Base-by-base conservation (phyloP, 1,140 invertebrate species). In the Acyrthosiphon pisum region DNA sequence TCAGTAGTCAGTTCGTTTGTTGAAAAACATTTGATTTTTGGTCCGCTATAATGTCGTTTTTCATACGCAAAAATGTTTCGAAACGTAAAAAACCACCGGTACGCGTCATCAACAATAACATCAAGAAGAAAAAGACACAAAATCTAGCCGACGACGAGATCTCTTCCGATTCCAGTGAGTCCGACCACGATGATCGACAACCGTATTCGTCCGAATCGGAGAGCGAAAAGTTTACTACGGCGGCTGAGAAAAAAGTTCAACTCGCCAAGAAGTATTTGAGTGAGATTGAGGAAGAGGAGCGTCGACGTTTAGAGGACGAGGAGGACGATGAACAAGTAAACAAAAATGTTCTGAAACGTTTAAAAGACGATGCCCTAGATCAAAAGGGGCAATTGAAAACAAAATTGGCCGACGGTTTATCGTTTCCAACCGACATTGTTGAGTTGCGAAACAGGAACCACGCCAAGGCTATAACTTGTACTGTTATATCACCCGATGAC, bases 261-360 rank as follows among this genome's bases (percentile, higher is more conserved):
- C 95, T 99, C 93, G 98, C 98, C 1, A 99, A 99, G 95, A 96
- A 98, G 95, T 98, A 99, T 95, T 95, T 99, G 60, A 95, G 97
- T 94, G 97, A 98, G 96, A 97, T 99, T 93, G 97, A 98, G 95
- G 96, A 96, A 95, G 96, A 98, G 96, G 98, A 98, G 95, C 96
- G 96, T 87, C 96, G 97, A 94, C 96, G 96, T 94, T 95, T 95
- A 76, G 97, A 97, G 94, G 95, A 96, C 30, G 96, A 96, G 68
- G 96, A 98, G 94, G 95, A 97, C 93, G 96, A 97, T 94, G 68
- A 92, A 41, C 91, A 53, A 92, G 30, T 93, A 2, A 95, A 97
- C 94, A 96, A 97, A 94, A 96, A 96, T 50, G 96, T 98, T 50
- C 95, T 97, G 60, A 96, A 97, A 94, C 96, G 97, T 84, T 95